Percentiles rank a stretch among this genome's conserved stretches.
These are phyloP conservation scores for Metacarcinus magister DNA, from an alignment of 2,888 invertebrate genomes.

Conservation along the genomic window DNA sequence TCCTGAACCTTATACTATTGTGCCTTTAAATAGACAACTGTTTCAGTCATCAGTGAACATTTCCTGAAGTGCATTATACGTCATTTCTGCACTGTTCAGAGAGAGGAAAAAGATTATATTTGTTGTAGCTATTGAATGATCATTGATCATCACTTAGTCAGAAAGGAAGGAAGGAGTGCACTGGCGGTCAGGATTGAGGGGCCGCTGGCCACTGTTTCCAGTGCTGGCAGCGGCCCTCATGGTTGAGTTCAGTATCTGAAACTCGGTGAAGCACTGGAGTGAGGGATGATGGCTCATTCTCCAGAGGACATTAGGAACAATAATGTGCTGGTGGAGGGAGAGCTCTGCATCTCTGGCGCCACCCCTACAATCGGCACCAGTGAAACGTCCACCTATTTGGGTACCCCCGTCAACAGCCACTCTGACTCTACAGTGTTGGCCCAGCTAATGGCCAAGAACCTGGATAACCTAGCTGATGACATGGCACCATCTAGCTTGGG, in stretches of 20 bases:
- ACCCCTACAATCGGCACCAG: neutral
- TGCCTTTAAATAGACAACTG: too few species aligned
- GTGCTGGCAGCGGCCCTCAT: neutral
- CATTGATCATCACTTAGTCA: neutral
- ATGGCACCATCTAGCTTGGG: slow-evolving; percentile 64
- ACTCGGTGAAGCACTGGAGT: neutral
- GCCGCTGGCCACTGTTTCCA: neutral
- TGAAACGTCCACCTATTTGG: neutral
- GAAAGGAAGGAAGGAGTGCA: neutral
- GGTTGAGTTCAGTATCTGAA: neutral
- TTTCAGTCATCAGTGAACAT: neutral
- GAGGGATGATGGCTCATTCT: slow-evolving; percentile 69
- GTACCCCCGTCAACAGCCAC: neutral
- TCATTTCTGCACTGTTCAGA: neutral
- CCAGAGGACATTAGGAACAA: slow-evolving; percentile 76
- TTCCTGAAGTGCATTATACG: neutral
- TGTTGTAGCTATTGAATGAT: neutral
- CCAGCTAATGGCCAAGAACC: slow-evolving; percentile 64
- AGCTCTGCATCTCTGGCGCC: neutral
- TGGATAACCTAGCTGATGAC: slow-evolving; percentile 70
- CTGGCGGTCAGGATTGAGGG: neutral
- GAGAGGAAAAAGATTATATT: neutral
- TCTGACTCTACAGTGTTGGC: slow-evolving; percentile 62
- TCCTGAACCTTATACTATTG: neutral
- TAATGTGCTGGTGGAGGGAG: slow-evolving; percentile 68